Percentiles rank a stretch among this genome's conserved stretches.
Evolutionary conservation across 2,888 invertebrate genomes (phyloP).

Genomic region (Ephialtes manifestator): DNA sequence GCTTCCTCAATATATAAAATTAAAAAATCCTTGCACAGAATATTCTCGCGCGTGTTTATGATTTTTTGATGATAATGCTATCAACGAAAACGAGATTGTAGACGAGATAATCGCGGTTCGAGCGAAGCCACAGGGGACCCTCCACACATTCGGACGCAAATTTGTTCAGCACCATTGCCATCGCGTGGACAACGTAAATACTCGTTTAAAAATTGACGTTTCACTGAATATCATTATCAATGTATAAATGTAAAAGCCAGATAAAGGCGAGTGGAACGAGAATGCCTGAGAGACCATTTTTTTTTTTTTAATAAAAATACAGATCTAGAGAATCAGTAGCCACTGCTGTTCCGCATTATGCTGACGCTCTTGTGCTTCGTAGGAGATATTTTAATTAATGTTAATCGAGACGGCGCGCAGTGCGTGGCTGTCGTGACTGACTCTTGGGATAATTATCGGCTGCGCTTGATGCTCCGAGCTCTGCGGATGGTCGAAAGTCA

Average conservation of each 20-base stretch:
- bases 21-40: background rate
- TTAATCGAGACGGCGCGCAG: constrained; percentile 58
- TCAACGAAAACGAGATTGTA: background rate
- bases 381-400: constrained; percentile 67
- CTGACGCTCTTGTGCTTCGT: constrained; percentile 47
- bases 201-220: constrained; percentile 14
- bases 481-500: constrained; percentile 61
- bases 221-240: background rate
- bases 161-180: background rate
- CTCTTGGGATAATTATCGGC: constrained; percentile 66
- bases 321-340: constrained; percentile 14
- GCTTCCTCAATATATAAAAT: background rate
- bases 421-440: constrained; percentile 59
- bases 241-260: background rate
- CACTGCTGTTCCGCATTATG: constrained; percentile 40
- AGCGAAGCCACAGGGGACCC: background rate
- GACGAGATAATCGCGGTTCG: constrained; percentile 6
- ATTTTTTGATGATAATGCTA: constrained; percentile 27
- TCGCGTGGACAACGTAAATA: background rate
- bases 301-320: background rate
- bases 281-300: background rate
- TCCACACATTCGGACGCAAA: constrained; percentile 21
- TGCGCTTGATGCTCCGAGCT: constrained; percentile 60
- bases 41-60: constrained; percentile 13
- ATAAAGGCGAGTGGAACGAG: background rate